Conservation (phyloP, 53 echinoderm and acorn worm genomes). For the Actinopyga echinites region DNA sequence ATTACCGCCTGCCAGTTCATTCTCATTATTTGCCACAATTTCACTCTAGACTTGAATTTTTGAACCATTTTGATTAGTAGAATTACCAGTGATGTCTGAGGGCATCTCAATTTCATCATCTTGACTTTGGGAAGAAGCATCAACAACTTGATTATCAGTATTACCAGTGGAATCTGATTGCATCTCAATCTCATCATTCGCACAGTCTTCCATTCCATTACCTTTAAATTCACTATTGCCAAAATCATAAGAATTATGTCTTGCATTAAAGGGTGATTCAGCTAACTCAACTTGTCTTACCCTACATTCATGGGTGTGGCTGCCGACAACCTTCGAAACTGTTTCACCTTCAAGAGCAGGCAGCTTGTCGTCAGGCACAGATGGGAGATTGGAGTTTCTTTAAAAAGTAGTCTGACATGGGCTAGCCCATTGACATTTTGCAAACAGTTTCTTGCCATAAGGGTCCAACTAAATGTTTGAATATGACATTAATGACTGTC, state of each 20-base stretch:
- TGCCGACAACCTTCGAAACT: background rate
- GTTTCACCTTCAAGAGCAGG: conserved; percentile 47
- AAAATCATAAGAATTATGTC: too few relatives aligned
- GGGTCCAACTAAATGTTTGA: background rate
- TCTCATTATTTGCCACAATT: background rate
- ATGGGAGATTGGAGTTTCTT: conserved; percentile 35
- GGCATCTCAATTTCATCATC: conserved; percentile 7
- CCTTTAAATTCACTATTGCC: too few relatives aligned
- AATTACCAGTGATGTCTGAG: background rate
- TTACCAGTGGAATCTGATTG: too few relatives aligned
- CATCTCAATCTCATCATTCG: too few relatives aligned
- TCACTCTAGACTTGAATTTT: background rate
- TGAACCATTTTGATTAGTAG: background rate
- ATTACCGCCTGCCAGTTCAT: background rate
- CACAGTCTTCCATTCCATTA: too few relatives aligned
- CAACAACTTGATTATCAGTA: too few relatives aligned
- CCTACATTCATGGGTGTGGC: conserved; percentile 4
- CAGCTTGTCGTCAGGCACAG: conserved; percentile 20
- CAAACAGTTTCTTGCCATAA: conserved; percentile 27
- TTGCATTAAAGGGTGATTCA: too few relatives aligned
- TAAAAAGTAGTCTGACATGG: conserved; percentile 22
- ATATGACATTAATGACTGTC: conserved; percentile 11
- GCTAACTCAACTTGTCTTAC: too few relatives aligned
- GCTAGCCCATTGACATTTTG: conserved; percentile 32
- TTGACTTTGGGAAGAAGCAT: background rate